Base-by-base conservation (phyloP, 2,797 vertebrate genomes). In the Morelia viridis region DNA sequence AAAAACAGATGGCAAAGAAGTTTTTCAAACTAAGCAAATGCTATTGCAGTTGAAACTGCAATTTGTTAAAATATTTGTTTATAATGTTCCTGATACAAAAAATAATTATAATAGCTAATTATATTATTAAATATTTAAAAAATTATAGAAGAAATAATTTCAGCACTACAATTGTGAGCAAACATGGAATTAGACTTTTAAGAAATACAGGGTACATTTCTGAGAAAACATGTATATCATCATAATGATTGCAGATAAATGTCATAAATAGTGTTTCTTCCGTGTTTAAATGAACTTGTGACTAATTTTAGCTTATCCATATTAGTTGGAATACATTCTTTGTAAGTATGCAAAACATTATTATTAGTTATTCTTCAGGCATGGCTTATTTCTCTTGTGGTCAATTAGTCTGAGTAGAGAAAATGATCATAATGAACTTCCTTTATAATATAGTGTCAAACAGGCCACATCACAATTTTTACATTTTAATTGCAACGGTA, bases 381-480 rank as follows among this genome's bases (percentile, higher is more conserved):
- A 57, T 62, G 24, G 24, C 85, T 96, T 53, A 46, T 93, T 84
- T 89, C 91, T 96, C 91, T 89, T 91, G 31, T 91, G 91, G 83
- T 91, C 85, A 76, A 88, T 93, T 90, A 87, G 80, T 85, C 91
- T 15, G 57, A 31, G 2, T 68, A 91, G 93, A 64, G 88, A 92
- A 96, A 87, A 0, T 0, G 64, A 0, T 0, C 64, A 10, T 85
- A 58, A 58, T 84, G 58, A 89, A 28, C 35, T 50, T 46, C 53
- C 10, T 85, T 87, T 50, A 28, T 83, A 90, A 61, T 13, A 2
- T 15, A 71, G 62, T 89, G 53, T 90, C 89, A 89, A 53, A 19
- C 5, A 46, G 88, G 89, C 61, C 46, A 90, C 71, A 76, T 26
- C 83, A 88, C 89, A 53, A 87, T 46, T 92, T 87, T 64, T 35